A percentile compares a stretch with the other conserved stretches of the same genome.
These are phyloP conservation scores for Hydrolagus affinis DNA, from an alignment of 2,113 vertebrate species.

Conservation along the genomic window DNA sequence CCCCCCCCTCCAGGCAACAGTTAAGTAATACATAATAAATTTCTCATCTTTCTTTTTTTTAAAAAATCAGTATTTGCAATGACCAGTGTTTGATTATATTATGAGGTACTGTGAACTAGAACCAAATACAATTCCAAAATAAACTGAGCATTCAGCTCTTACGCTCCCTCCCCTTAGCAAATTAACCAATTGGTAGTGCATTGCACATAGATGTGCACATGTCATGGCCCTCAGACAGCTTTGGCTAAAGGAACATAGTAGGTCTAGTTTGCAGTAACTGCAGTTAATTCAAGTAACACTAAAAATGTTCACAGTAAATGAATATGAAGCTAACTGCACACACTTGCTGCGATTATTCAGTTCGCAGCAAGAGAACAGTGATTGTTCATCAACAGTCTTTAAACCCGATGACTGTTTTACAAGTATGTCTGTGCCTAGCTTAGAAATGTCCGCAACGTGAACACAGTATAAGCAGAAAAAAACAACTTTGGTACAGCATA, in stretches of 20 bases:
- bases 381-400: not conserved
- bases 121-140: not conserved
- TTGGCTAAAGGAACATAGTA: not conserved
- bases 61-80: not conserved
- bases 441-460: not conserved
- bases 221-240: not conserved
- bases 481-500: not conserved
- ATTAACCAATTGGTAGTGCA: not conserved
- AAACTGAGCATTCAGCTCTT: not conserved
- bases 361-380: not conserved
- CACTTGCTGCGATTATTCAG: not conserved
- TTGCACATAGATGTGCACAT: not conserved
- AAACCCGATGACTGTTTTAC: conserved; percentile 3
- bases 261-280: not conserved
- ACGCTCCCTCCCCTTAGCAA: not conserved
- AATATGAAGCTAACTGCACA: not conserved
- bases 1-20: too few relatives aligned
- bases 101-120: not conserved
- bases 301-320: conserved; percentile 13
- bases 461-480: not conserved
- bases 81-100: not conserved
- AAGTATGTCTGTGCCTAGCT: not conserved
- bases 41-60: not conserved
- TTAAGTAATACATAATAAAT: not conserved
- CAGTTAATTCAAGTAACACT: conserved; percentile 20